Base-by-base conservation (phyloP, 2,797 vertebrate species). In the Megalops cyprinoides region DNA sequence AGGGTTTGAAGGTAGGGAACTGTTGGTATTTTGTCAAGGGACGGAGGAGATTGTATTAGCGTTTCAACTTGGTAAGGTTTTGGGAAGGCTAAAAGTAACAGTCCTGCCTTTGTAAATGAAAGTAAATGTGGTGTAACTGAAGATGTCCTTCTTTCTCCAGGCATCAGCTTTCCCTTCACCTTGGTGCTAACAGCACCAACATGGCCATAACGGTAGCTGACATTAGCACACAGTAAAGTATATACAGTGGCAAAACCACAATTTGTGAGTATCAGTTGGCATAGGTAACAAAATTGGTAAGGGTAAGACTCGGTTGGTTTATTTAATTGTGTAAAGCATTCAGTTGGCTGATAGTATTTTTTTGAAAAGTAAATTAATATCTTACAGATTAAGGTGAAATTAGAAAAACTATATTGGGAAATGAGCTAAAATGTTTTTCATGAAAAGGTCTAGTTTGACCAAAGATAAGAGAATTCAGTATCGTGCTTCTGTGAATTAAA, bases 11-110 rank as follows among this genome's bases (percentile, higher is more conserved):
- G 46, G 46, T 76, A 48, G 55, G 34, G 20, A 67, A 34, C 76
- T 37, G 6, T 23, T 55, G 14, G 73, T 39, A 34, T 31, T 69
- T 79, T 10, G 44, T 78, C n/a, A 55, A 83, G 23, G 83, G 60
- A 81, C 42, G 44, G 44, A 67, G 76, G 79, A 81, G 73, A 78
- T 84, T 87, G 87, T 84, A 81, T 85, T 85, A 31, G 15, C n/a
- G 25, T 7, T 69, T 76, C 49, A 80, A 56, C 69, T 81, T 79
- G 37, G 53, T 86, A 81, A 4, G 65, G 77, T 78, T 86, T 74
- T 12, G 34, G 60, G 78, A 65, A 4, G 78, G 81, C 60, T 69
- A 7, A 69, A n/a, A 69, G 65, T 67, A 67, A 15, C 65, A 18
- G 9, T 39, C 31, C 34, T 67, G 31, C 31, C 15, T 67, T 67